phyloP scores from a whole-genome alignment of 2,797 vertebrate genomes.

The Cyclura pinguis region DNA sequence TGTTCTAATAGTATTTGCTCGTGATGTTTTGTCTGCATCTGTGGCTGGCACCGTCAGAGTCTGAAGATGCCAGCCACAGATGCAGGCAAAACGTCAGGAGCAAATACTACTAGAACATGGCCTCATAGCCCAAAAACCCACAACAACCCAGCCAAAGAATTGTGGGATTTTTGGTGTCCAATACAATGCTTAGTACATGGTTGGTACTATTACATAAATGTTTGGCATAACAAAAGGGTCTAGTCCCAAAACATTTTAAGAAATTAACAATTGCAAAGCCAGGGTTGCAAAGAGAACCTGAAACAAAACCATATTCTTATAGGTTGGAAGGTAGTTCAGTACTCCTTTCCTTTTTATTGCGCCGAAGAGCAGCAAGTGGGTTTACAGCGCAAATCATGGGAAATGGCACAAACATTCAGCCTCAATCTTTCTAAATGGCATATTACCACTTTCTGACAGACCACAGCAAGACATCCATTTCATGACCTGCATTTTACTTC shows the following conservation, averaged over 20 bases:
- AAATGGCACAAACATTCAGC: conserved; percentile 19
- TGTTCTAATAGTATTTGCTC: no score
- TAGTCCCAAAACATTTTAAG: not conserved
- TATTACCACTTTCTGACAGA: conserved; percentile 26
- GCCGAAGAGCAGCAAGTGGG: conserved; percentile 12
- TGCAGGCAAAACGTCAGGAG: no score
- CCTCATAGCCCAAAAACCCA: no score
- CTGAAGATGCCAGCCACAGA: no score
- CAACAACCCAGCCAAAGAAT: no score
- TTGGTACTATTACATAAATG: not conserved
- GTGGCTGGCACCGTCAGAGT: no score
- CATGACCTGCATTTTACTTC: not conserved
- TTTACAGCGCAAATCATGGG: conserved; percentile 23
- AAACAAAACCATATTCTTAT: not conserved
- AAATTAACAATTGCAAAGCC: conserved; percentile 13
- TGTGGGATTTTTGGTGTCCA: not conserved
- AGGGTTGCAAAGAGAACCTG: not conserved
- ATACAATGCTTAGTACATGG: not conserved
- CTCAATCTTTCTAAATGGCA: not conserved
- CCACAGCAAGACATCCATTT: conserved; percentile 39
- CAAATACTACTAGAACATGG: no score
- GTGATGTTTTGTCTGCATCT: no score
- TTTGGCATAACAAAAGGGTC: not conserved
- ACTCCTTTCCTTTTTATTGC: conserved; percentile 32
- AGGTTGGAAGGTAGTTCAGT: conserved; percentile 2